Evolutionary conservation across 2,797 vertebrate genomes (phyloP), one percentile per base, ranked within the genome.

Genomic region (Orientallactaga sibirica): DNA sequence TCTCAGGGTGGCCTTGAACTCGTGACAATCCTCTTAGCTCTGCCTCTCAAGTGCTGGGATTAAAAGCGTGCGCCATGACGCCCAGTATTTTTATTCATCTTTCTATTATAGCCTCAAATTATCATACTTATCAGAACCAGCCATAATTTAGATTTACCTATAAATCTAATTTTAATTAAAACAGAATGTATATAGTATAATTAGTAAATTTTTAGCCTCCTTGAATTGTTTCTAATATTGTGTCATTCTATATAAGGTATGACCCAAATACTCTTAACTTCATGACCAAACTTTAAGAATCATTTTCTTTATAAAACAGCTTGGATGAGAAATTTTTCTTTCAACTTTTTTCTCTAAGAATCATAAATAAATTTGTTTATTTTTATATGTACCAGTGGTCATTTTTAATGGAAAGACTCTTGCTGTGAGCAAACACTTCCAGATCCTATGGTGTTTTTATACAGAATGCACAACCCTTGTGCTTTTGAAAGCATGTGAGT

Each of bases 311-410:
- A 52, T n/a, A 71, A 88, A 93, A 29, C 7, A 58, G 10, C 37
- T 55, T 80, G 29, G 8, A 19, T 87, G 43, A 64, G 15, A 25
- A 80, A 74, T 77, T 92, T 73, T 33, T 79, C 61, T 94, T 95
- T 88, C 52, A 87, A 7, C 15, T 12, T 82, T 52, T 89, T 27
- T 90, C 61, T 48, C 66, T 70, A 33, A 84, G 91, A 93, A 88
- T 89, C 86, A 64, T 37, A 88, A 92, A 79, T 83, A 81, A 80
- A 66, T 89, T 61, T 80, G 37, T 80, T 90, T 85, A 66, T 90
- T 95, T 95, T 94, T 73, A 71, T 93, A 33, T 81, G 71, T 25
- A 16, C 43, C 24, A 16, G 0, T 81, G 33, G 27, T 64, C 22
- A 37, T 75, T 70, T 90, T 79, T 33, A 77, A 52, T 41, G 75